Percentiles rank a stretch among this genome's conserved stretches.
Evolutionary conservation across 2,888 invertebrate species (phyloP).

Genomic region (Tubulanus polymorphus): DNA sequence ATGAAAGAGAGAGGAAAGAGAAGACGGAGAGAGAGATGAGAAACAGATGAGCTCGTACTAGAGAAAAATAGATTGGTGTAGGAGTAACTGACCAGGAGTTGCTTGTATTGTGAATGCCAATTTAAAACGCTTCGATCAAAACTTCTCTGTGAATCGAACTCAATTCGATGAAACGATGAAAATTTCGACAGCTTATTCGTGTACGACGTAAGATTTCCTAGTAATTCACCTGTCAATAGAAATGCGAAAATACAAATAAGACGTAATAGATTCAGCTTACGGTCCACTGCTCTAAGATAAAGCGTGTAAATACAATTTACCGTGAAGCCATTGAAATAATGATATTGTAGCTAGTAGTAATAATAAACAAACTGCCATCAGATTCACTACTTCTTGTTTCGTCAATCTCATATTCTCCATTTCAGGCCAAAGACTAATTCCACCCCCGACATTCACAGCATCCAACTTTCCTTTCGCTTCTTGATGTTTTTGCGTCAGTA

Average conservation of each 20-base stretch:
- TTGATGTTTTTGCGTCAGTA: constrained; percentile 36
- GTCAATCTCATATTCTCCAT: constrained; percentile 45
- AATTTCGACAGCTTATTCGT: constrained; percentile 18
- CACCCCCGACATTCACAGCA: constrained; percentile 40
- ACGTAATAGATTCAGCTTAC: not conserved
- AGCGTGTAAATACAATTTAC: constrained; percentile 22
- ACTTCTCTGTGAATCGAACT: constrained; percentile 11
- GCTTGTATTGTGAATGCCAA: constrained; percentile 29
- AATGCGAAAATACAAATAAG: not conserved
- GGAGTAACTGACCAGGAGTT: constrained; percentile 27
- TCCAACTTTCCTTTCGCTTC: constrained; percentile 30
- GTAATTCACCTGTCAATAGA: constrained; percentile 22
- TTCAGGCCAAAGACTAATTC: constrained; percentile 46
- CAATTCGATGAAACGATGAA: constrained; percentile 15
- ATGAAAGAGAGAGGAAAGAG: too few species aligned
- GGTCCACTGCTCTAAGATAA: not conserved
- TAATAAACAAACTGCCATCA: constrained; percentile 23
- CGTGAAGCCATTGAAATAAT: constrained; percentile 33
- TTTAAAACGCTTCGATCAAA: constrained; percentile 20
- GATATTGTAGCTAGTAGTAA: constrained; percentile 14
- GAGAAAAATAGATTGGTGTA: too few species aligned
- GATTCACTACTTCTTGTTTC: constrained; percentile 23
- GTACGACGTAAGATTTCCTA: constrained; percentile 19
- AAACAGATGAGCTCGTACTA: too few species aligned
- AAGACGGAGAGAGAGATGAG: too few species aligned